Conservation (phyloP, 1,140 invertebrate genomes). For the Belonocnema kinseyi region DNA sequence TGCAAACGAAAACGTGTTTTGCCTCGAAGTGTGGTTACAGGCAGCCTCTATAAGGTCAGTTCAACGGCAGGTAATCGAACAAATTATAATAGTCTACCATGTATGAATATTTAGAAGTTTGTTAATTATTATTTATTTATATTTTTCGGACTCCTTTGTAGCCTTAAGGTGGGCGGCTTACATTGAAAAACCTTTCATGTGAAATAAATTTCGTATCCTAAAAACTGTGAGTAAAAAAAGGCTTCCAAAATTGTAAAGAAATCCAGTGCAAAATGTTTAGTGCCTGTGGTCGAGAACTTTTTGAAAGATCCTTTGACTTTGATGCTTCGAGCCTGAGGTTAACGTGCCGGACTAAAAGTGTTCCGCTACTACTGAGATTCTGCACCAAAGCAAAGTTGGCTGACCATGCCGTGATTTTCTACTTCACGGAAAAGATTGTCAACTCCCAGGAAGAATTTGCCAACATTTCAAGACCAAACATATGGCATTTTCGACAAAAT, state of each 20-base stretch:
- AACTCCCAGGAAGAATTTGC: too few species aligned
- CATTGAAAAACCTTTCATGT: too few species aligned
- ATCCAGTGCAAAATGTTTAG: not conserved
- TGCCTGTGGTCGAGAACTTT: not conserved
- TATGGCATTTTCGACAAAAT: too few species aligned
- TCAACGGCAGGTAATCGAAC: not conserved
- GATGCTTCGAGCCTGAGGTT: not conserved
- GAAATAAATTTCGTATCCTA: not conserved
- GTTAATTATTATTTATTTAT: too few species aligned
- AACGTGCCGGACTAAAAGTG: conserved; percentile 8
- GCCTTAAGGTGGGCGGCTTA: too few species aligned
- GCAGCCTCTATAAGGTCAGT: not conserved
- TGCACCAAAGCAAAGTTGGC: not conserved
- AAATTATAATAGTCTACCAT: not conserved
- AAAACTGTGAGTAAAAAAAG: not conserved
- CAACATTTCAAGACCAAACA: too few species aligned
- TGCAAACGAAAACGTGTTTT: conserved; percentile 53
- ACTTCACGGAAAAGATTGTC: too few species aligned
- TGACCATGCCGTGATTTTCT: too few species aligned
- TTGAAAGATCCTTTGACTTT: conserved; percentile 9
- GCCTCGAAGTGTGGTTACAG: conserved; percentile 31
- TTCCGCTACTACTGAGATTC: conserved; percentile 13
- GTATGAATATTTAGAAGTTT: too few species aligned
- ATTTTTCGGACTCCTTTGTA: too few species aligned
- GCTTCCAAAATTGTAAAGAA: not conserved